phyloP scores from a whole-genome alignment of 1,140 invertebrate species.

The Euura saliciscinereae region DNA sequence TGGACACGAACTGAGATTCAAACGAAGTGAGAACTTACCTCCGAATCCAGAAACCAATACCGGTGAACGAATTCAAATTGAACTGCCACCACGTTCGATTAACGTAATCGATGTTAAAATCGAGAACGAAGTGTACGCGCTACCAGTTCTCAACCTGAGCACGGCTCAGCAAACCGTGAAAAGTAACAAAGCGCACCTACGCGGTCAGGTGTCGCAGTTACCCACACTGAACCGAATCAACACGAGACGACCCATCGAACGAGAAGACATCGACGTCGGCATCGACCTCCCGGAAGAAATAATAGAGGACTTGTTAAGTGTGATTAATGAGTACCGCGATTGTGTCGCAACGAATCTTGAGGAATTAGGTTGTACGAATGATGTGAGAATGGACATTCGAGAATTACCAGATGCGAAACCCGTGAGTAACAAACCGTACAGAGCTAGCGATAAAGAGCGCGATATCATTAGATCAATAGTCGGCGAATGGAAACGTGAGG shows the following conservation, averaged over 20 bases:
- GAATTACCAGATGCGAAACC: too few relatives aligned
- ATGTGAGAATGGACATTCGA: slow-evolving; percentile 12
- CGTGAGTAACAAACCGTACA: too few relatives aligned
- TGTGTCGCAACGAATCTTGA: neutral
- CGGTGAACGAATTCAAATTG: neutral
- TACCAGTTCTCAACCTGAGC: neutral
- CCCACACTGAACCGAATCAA: neutral
- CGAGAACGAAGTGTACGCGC: neutral
- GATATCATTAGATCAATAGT: too few relatives aligned
- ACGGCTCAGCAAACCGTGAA: neutral
- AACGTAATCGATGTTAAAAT: neutral
- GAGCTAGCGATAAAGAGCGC: too few relatives aligned
- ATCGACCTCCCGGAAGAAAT: slow-evolving; percentile 1
- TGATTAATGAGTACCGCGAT: slow-evolving; percentile 7
- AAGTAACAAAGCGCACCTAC: slow-evolving; percentile 10
- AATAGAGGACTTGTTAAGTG: slow-evolving; percentile 2
- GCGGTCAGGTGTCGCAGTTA: neutral
- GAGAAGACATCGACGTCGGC: slow-evolving; percentile 5
- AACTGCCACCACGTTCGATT: slow-evolving; percentile 3
- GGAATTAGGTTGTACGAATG: neutral
- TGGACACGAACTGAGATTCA: neutral
- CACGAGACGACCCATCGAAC: neutral
- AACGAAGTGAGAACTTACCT: neutral
- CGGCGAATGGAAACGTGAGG: too few relatives aligned
- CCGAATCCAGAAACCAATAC: neutral